Conservation (phyloP, 2,888 invertebrate genomes). For the Melieria picta region DNA sequence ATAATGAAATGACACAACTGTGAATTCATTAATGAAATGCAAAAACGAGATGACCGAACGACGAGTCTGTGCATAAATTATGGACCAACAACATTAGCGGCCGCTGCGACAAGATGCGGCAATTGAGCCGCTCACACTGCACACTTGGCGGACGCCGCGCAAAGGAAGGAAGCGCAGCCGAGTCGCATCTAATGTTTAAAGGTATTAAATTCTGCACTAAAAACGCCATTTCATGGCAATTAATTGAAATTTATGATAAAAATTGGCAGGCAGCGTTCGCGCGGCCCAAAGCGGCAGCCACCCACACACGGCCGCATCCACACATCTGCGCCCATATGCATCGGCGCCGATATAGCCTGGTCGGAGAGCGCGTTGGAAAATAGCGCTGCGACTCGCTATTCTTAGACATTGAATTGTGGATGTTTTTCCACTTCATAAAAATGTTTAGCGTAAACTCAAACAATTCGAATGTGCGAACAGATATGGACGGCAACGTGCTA, state of each 20-base stretch:
- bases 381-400: neutral
- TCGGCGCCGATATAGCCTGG: neutral
- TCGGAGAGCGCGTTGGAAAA: neutral
- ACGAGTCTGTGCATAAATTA: slow-evolving; percentile 20
- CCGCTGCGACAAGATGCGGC: too few relatives aligned
- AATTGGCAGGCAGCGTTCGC: neutral
- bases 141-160: too few relatives aligned
- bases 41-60: neutral
- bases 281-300: neutral
- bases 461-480: neutral
- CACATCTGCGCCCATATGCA: neutral
- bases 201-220: slow-evolving; percentile 24
- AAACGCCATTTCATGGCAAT: slow-evolving; percentile 30
- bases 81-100: slow-evolving; percentile 17
- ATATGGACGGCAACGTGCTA: neutral
- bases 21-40: slow-evolving; percentile 32
- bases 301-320: neutral
- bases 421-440: slow-evolving; percentile 16
- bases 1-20: slow-evolving; percentile 32
- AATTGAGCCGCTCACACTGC: too few relatives aligned
- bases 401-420: neutral
- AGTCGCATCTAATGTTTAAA: neutral
- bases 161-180: too few relatives aligned
- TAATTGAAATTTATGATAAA: slow-evolving; percentile 35
- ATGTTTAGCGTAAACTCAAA: slow-evolving; percentile 8